These are phyloP conservation scores for Rhinoraja longicauda DNA, from an alignment of 2,797 vertebrate species.

Conservation along the genomic window DNA sequence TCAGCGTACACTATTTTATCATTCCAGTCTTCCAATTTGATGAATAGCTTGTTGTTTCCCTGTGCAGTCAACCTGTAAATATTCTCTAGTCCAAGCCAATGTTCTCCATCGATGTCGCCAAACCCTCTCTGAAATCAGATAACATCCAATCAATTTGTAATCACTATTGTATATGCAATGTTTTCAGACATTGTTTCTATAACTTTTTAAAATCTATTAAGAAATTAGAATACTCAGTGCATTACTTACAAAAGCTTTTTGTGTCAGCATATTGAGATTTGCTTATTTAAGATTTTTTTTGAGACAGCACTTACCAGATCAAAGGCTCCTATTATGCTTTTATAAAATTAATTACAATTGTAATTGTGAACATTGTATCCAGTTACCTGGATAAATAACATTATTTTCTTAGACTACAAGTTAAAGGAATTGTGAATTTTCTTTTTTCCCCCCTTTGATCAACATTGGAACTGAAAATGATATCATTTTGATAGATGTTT, in stretches of 20 bases:
- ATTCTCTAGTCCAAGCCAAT: slow-evolving; percentile 92
- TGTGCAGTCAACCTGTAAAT: slow-evolving; percentile 88
- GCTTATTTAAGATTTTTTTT: not conserved
- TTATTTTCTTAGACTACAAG: not conserved
- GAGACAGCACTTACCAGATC: not conserved
- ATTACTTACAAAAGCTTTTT: not conserved
- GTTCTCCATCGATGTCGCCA: slow-evolving; percentile 89
- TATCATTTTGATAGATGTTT: not conserved
- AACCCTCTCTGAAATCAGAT: slow-evolving; percentile 81
- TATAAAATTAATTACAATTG: not conserved
- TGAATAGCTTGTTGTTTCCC: slow-evolving; percentile 85
- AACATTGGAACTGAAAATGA: not conserved
- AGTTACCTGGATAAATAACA: slow-evolving; percentile 10
- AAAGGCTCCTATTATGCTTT: not conserved
- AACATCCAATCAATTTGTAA: slow-evolving; percentile 36
- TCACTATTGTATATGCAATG: not conserved
- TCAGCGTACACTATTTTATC: slow-evolving; percentile 96
- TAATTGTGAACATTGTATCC: not conserved
- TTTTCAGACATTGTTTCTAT: not conserved
- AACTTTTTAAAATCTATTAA: not conserved
- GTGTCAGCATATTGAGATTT: not conserved
- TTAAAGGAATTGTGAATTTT: not conserved
- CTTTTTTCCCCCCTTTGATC: not conserved
- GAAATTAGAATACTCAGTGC: not conserved
- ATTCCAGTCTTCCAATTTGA: slow-evolving; percentile 95